Base-by-base conservation (phyloP, 2,888 invertebrate genomes). In the Lysandra coridon region DNA sequence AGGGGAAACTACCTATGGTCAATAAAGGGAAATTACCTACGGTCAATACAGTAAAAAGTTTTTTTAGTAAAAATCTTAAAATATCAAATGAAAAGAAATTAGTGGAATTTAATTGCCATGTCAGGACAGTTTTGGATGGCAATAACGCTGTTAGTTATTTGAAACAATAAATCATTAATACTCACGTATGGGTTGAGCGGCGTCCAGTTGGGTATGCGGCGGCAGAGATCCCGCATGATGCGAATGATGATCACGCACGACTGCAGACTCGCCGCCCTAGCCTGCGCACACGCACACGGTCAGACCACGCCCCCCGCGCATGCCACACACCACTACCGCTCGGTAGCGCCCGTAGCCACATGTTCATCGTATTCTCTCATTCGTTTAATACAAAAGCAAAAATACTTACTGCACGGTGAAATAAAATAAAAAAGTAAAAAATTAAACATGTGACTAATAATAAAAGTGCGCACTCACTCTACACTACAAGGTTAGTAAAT, bases 231-330 rank as follows among this genome's bases (percentile, higher is more conserved):
- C 84, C 99, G 96, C 92, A 99, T 95, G 87, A 99, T 97, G 83
- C 99, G 96, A 89, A 99, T 98, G 87, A 99, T 97, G 95, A 99
- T 97, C 82, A 99, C 98, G 92, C 99, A 99, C 85, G 98, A 99
- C 94, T 98, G 98, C 88, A 99, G 96, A 84, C 98, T 97, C 86
- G 98, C 98, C 83, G 99, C 99, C 95, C 98, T 98, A 96, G 99
- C 99, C 98, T 98, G 84, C 87, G 85, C 87, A 85, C 83, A 79
- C 80, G 79, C 79, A 78, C 79, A n/a, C 78, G 79, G 79, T 79
- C 78, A 79, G 75, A 62, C 33, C 33, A 14, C 64, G 75, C 78
- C 49, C 78, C 6, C 60, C 3, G 23, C 73, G 17, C 17, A 40
- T 7, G 69, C 44, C 78, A 74, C 73, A 78, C 69, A 62, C 78